These are phyloP conservation scores for Corydoras sp. DNA, from an alignment of 2,113 vertebrate genomes.

Conservation along the genomic window DNA sequence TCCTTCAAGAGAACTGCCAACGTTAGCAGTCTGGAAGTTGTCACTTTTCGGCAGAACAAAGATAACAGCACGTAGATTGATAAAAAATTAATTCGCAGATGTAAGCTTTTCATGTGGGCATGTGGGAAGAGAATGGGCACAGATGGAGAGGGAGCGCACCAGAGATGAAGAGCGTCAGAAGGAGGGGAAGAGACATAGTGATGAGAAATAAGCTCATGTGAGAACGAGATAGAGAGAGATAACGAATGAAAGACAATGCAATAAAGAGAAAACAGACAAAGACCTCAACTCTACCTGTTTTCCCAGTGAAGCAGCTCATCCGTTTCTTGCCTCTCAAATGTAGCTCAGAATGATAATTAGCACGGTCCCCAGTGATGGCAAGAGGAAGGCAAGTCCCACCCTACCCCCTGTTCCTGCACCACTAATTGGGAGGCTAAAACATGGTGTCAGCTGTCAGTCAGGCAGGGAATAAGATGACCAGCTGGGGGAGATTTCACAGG, in stretches of 20 bases:
- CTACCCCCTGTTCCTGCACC: slow-evolving; percentile 62
- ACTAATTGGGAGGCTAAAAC: slow-evolving; percentile 73
- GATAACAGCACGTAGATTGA: slow-evolving; percentile 67
- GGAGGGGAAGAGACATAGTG: slow-evolving; percentile 20
- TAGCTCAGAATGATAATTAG: slow-evolving; percentile 87
- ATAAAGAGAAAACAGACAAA: slow-evolving; percentile 4
- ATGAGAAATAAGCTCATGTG: slow-evolving; percentile 33
- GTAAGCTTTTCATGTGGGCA: slow-evolving; percentile 62
- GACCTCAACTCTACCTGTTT: slow-evolving; percentile 46
- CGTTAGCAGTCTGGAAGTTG: slow-evolving; percentile 66
- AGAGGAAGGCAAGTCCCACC: slow-evolving; percentile 49
- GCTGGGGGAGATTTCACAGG: slow-evolving; percentile 53
- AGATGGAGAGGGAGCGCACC: slow-evolving; percentile 48
- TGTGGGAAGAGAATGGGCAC: slow-evolving; percentile 58
- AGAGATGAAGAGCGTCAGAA: slow-evolving; percentile 24
- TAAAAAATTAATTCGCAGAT: slow-evolving; percentile 67
- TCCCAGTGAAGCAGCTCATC: slow-evolving; percentile 60
- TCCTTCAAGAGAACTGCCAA: slow-evolving; percentile 58
- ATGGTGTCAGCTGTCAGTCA: slow-evolving; percentile 75
- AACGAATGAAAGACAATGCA: slow-evolving; percentile 22
- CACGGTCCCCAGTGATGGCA: slow-evolving; percentile 23
- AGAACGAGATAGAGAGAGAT: slow-evolving; percentile 35
- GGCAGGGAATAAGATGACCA: slow-evolving; percentile 55
- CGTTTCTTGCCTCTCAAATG: slow-evolving; percentile 62
- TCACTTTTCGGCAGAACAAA: slow-evolving; percentile 67